These are phyloP conservation scores for Hermetia illucens DNA, from an alignment of 1,140 invertebrate genomes.

Conservation along the genomic window DNA sequence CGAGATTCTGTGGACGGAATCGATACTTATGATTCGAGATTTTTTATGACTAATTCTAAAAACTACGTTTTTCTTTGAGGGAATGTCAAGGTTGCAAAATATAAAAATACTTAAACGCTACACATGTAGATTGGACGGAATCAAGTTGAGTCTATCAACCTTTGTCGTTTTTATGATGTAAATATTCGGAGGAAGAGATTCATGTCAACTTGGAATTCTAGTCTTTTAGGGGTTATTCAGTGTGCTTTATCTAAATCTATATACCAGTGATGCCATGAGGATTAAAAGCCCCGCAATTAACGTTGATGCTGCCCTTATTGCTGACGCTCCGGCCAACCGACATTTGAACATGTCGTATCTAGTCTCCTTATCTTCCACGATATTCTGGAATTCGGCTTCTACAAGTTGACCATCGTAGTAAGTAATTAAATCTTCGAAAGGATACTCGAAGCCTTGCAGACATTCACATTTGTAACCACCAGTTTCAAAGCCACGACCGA, in stretches of 20 bases:
- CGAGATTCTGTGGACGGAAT: no score
- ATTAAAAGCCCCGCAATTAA: conserved; percentile 10
- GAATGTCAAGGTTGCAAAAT: neutral
- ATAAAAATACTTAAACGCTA: neutral
- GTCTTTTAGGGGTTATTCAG: no score
- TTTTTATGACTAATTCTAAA: no score
- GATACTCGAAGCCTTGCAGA: conserved; percentile 93
- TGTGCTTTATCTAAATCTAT: conserved; percentile 1
- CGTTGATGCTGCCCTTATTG: conserved; percentile 36
- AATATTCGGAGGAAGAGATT: neutral
- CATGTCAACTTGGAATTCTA: no score
- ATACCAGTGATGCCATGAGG: neutral
- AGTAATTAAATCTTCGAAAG: conserved; percentile 84
- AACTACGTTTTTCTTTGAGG: neutral
- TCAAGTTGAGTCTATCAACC: neutral
- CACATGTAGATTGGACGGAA: neutral
- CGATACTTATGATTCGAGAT: no score
- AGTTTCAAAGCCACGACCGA: conserved; percentile 76
- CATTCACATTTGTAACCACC: conserved; percentile 99
- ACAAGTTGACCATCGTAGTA: conserved; percentile 94
- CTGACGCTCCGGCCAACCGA: conserved; percentile 65
- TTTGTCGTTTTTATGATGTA: neutral
- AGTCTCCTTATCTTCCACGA: conserved; percentile 61
- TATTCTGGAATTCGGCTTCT: conserved; percentile 85
- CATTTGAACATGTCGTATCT: conserved; percentile 85